Evolutionary conservation across 1,140 invertebrate species (phyloP), one percentile per base, ranked within the genome.

Genomic region (Ericerus pela): DNA sequence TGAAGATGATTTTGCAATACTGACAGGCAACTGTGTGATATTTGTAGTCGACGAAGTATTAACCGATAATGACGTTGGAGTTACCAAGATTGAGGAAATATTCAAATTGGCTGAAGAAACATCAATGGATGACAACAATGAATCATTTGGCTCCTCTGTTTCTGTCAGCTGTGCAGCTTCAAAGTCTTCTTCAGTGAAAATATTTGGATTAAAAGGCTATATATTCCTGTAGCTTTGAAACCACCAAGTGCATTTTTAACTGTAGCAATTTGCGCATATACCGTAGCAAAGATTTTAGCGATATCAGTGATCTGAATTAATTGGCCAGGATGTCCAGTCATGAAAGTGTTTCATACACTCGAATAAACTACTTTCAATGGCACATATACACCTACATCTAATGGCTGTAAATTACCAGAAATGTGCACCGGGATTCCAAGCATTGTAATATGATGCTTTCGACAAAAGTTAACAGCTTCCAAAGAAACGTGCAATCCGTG

Each of bases 301-400:
- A 60, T 36, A 18, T 58, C 8, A 22, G 28, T 36, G 31, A 24
- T 41, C n/a, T n/a, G n/a, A n/a, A 41, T 41, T 8, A 10, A 12
- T 41, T 16, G 14, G 14, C 37, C 37, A 10, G 37, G 37, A 16
- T 41, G 6, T 4, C 6, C n/a, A 10, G n/a, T 16, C 37, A 41
- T 8, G n/a, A 41, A 41, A 41, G 5, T 18, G 16, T 41, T 4
- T 16, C 37, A 41, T 10, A 16, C 37, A 16, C 6, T 18, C 6
- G n/a, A n/a, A n/a, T n/a, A n/a, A n/a, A n/a, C 6, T 66, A 70
- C 70, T 58, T 72, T 73, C 8, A 74, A 65, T 36, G 70, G 66
- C 4, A 65, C 66, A 61, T 62, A 70, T 16, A 74, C 65, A 27
- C 62, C 55, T 27, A 64, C 57, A 61, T 57, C 33, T 12, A 57